Percentiles rank a stretch among this genome's conserved stretches.
Evolutionary conservation across 2,888 invertebrate genomes (phyloP).

Genomic region (Cyrtodaria siliqua): DNA sequence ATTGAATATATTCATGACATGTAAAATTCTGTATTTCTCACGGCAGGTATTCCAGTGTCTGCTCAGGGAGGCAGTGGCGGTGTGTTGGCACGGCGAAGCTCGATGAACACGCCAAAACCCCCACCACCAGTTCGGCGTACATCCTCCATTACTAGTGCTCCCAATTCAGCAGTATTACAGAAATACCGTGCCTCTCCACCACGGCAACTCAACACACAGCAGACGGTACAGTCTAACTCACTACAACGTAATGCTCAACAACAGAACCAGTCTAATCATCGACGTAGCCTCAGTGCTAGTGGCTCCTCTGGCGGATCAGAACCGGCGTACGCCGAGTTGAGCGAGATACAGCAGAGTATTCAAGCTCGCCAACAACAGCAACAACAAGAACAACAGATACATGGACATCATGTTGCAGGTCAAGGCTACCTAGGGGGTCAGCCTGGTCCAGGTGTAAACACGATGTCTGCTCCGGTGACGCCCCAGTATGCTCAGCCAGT

Average conservation of each 20-base stretch:
- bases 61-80: slow-evolving; percentile 59
- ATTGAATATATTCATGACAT: no score
- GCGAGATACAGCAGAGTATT: slow-evolving; percentile 78
- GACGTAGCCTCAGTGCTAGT: slow-evolving; percentile 66
- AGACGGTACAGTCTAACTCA: slow-evolving; percentile 15
- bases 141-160: slow-evolving; percentile 78
- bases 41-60: slow-evolving; percentile 78
- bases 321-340: slow-evolving; percentile 76
- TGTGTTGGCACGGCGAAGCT: slow-evolving; percentile 70
- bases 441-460: slow-evolving; percentile 13
- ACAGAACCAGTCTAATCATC: slow-evolving; percentile 41
- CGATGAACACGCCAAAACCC: slow-evolving; percentile 78
- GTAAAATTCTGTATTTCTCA: neutral
- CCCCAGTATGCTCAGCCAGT: slow-evolving; percentile 66
- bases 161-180: slow-evolving; percentile 70
- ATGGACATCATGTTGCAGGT: slow-evolving; percentile 12
- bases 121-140: slow-evolving; percentile 82
- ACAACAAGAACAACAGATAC: slow-evolving; percentile 24
- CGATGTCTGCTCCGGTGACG: slow-evolving; percentile 49
- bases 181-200: slow-evolving; percentile 72
- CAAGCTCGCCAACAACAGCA: slow-evolving; percentile 68
- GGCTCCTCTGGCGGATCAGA: slow-evolving; percentile 50
- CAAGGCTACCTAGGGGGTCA: slow-evolving; percentile 18
- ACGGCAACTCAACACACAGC: slow-evolving; percentile 55
- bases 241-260: slow-evolving; percentile 25